Base-by-base conservation (phyloP, 2,113 vertebrate species). In the Chionodraco myersi region DNA sequence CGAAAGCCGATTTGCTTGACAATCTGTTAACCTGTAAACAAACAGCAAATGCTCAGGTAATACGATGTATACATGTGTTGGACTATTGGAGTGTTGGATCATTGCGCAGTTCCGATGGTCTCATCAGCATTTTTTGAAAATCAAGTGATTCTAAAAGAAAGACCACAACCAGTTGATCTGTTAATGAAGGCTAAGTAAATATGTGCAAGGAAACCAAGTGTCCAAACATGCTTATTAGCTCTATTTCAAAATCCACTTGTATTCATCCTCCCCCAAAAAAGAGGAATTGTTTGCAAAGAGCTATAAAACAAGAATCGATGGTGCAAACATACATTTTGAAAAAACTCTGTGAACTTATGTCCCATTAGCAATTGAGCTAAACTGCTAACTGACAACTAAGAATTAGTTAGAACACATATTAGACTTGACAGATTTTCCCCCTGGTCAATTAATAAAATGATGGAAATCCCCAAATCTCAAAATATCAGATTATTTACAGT, bases 401-500 rank as follows among this genome's bases (percentile, higher is more conserved):
- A 13, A 58, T 52, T 13, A 26, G n/a, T 18, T 45, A 45, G 13
- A 45, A 53, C n/a, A 41, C 2, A 0, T 11, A 12, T 44, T 10
- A 10, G 7, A 4, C 26, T 13, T 2, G 2, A 44, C 36, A 6
- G 52, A 23, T 44, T 12, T 49, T 18, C 14, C 23, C 2, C 47
- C 23, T 18, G 63, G 26, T 18, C 5, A 36, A 30, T 53, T 11
- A 44, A 11, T 30, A 16, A 70, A 57, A 47, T 30, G 6, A 7
- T 4, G 0, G 45, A 44, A 69, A 41, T 7, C 36, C 7, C 36
- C 7, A 41, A 10, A 53, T 30, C 3, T 10, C 23, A 5, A 30
- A 26, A 30, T 26, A 59, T 64, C 7, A 49, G 23, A 26, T 18
- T 80, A 52, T 54, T 74, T 52, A 13, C 15, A 63, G 12, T 60